phyloP scores from a whole-genome alignment of 2,113 vertebrate genomes.

The Trachemys scripta region DNA sequence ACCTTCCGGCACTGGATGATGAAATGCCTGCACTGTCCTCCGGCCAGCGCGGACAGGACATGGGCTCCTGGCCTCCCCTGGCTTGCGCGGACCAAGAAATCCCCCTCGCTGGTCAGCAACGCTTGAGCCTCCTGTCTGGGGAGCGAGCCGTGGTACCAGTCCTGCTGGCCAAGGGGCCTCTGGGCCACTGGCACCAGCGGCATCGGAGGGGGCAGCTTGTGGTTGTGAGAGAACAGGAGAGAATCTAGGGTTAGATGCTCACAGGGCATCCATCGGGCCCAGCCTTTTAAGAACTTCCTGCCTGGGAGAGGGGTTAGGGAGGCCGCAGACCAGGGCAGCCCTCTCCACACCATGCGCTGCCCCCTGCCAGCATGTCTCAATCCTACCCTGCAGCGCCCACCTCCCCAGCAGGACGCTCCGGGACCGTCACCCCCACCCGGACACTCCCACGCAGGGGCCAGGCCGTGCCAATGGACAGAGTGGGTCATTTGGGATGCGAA shows the following conservation, averaged over 20 bases:
- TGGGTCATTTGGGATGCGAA: neutral
- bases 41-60: neutral
- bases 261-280: neutral
- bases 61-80: neutral
- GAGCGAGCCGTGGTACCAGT: slow-evolving; percentile 3
- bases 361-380: neutral
- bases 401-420: too few relatives aligned
- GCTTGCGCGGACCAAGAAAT: neutral
- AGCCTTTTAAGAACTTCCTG: neutral
- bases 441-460: too few relatives aligned
- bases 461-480: neutral
- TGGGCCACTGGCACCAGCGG: neutral
- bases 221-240: neutral
- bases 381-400: neutral
- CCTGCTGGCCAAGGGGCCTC: neutral
- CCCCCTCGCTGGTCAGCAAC: neutral
- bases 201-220: neutral
- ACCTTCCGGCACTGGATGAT: neutral
- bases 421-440: neutral
- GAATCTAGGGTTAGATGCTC: neutral
- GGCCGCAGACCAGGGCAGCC: too few relatives aligned
- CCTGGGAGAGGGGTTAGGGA: neutral
- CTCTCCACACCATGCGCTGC: neutral
- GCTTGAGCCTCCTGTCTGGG: neutral
- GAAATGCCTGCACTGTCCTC: neutral